These are phyloP conservation scores for Ctenopoma multispine DNA, from an alignment of 2,797 vertebrate genomes.

Conservation along the genomic window DNA sequence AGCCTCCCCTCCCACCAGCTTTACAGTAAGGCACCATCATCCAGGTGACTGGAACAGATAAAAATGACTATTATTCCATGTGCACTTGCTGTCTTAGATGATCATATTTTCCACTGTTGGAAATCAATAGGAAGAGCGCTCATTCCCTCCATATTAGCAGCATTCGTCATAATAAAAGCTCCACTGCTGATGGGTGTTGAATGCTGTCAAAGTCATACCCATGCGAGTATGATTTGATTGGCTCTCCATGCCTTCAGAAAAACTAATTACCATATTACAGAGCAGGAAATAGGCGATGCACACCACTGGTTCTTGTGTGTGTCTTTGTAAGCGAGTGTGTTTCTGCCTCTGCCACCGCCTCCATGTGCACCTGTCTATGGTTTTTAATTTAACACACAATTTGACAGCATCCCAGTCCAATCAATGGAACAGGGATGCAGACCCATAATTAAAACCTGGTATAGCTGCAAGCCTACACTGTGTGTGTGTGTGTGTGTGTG, in stretches of 20 bases:
- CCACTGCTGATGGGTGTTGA: constrained; percentile 58
- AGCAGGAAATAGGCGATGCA: constrained; percentile 52
- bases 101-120: constrained; percentile 59
- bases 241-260: constrained; percentile 54
- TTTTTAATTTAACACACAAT: constrained; percentile 64
- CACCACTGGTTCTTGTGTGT: constrained; percentile 20
- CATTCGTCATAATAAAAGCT: constrained; percentile 77
- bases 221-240: constrained; percentile 63
- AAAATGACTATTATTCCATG: constrained; percentile 33
- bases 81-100: constrained; percentile 23
- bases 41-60: constrained; percentile 21
- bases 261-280: constrained; percentile 66
- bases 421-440: constrained; percentile 50
- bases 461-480: constrained; percentile 46
- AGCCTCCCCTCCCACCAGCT: background rate
- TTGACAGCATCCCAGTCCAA: constrained; percentile 45
- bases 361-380: constrained; percentile 33
- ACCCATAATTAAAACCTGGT: constrained; percentile 65
- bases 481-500: constrained; percentile 14
- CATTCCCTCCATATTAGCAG: constrained; percentile 64
- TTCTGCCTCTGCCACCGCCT: background rate
- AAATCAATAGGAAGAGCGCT: constrained; percentile 68
- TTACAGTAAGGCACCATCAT: constrained; percentile 14
- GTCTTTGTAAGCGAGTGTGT: constrained; percentile 1
- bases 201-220: constrained; percentile 64